These are phyloP conservation scores for Acanthisitta chloris DNA, from an alignment of 2,113 vertebrate genomes.

Conservation along the genomic window DNA sequence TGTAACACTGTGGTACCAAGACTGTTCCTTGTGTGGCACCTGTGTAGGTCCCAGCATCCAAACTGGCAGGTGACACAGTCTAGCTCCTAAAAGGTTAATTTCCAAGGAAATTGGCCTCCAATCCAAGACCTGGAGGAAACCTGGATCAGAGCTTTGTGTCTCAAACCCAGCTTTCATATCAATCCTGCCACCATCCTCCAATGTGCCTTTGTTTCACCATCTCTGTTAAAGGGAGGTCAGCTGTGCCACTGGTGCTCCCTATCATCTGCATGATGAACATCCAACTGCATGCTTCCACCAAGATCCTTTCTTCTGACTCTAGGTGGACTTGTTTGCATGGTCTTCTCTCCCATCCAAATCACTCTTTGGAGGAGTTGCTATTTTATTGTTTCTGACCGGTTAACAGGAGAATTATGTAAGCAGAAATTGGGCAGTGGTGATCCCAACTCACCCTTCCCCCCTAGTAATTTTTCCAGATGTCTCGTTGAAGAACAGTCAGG, in stretches of 20 bases:
- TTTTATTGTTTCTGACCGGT: neutral
- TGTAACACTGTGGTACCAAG: fast-evolving
- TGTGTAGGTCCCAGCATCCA: fast-evolving
- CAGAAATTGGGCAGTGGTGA: neutral
- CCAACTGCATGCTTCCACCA: fast-evolving
- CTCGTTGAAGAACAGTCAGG: neutral
- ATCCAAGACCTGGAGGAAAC: neutral
- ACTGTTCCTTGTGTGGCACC: fast-evolving
- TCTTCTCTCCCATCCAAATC: neutral
- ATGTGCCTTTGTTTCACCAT: fast-evolving
- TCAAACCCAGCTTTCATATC: neutral
- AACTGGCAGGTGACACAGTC: neutral
- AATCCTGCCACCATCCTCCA: neutral
- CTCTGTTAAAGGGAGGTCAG: neutral
- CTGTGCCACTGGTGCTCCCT: neutral
- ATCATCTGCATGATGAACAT: fast-evolving
- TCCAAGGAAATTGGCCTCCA: neutral
- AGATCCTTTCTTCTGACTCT: neutral
- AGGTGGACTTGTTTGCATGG: neutral
- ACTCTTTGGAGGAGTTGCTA: neutral
- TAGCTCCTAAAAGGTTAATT: neutral
- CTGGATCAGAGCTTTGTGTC: neutral
- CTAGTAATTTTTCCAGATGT: neutral
- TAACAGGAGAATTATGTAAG: neutral
- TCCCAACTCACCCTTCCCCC: fast-evolving